A percentile compares a stretch with the other conserved stretches of the same genome.
Evolutionary conservation across 2,888 invertebrate genomes (phyloP).

Genomic region (Mythimna lalbum): DNA sequence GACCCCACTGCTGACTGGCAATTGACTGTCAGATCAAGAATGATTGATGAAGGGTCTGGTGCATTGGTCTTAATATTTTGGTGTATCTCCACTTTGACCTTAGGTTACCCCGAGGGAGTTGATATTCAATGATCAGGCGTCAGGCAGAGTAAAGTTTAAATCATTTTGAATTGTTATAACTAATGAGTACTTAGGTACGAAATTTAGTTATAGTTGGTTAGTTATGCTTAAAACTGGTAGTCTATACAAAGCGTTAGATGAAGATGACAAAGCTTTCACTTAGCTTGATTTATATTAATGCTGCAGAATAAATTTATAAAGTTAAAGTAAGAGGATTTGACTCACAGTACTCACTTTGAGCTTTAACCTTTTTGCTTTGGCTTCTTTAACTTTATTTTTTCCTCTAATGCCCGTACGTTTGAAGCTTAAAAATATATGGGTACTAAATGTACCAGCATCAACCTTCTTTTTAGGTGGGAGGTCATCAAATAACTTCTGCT

Average conservation of each 20-base stretch:
- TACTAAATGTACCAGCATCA: not conserved
- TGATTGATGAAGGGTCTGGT: not conserved
- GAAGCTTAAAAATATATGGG: not conserved
- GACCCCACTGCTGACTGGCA: not conserved
- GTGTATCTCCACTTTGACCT: not conserved
- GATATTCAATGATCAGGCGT: not conserved
- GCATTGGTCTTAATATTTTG: not conserved
- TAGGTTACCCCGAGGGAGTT: not conserved
- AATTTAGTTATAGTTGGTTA: not conserved
- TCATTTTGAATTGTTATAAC: not conserved
- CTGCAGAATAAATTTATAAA: constrained; percentile 26
- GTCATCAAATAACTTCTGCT: not conserved
- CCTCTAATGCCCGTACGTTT: not conserved
- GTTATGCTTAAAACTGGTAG: not conserved
- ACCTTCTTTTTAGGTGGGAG: not conserved
- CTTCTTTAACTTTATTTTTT: constrained; percentile 25
- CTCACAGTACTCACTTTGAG: not conserved
- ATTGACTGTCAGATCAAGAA: not conserved
- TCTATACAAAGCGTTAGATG: constrained; percentile 9
- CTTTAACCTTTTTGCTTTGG: constrained; percentile 22
- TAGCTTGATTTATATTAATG: constrained; percentile 39
- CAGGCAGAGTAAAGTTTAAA: not conserved
- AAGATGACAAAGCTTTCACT: constrained; percentile 25
- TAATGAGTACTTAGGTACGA: not conserved
- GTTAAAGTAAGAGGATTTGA: constrained; percentile 31